Evolutionary conservation across 37 sponge, comb jelly and placozoan species (phyloP), one percentile per base, ranked within the genome.

Genomic region (Lycopodina hypogea): DNA sequence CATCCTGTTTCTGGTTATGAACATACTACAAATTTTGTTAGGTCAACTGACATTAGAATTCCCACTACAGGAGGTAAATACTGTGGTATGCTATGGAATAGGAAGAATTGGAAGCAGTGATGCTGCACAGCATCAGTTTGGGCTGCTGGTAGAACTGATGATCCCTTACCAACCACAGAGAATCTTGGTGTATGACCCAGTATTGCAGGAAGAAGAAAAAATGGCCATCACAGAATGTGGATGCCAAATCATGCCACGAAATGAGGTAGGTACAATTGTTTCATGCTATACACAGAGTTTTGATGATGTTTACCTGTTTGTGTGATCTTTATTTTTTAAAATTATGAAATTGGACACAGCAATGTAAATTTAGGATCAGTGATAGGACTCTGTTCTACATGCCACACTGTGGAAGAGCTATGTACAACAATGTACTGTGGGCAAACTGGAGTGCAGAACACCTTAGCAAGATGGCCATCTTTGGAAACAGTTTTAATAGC

Each of bases 341-440:
- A 23, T 15, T 63, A 24, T 63, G 29, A 19, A 11, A 63, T 63
- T 28, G 19, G 11, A 23, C 69, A 68, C 69, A 88, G 88, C 42
- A 30, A 0, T 90, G 93, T 58, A 72, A 74, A 33, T 65, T 75
- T 9, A 40, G 52, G 37, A 72, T 82, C 17, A 9, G 60, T 18
- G 36, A 40, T 0, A 24, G 32, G n/a, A 93, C 93, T 2, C 35
- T 93, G 72, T 85, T 88, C 71, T 93, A 82, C 79, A 93, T 90
- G 90, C 82, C 82, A 24, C 90, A 90, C 74, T 90, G 90, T 71
- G 78, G 86, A 0, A 42, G 1, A 37, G 77, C 90, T 48, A 85
- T 90, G 86, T 90, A 90, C 79, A 90, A 85, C 78, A 84, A 90
- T 74, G 57, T 90, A 3, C 74, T 90, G 28, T 85, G 86, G 81